Evolutionary conservation across 1,140 invertebrate species (phyloP), one percentile per base, ranked within the genome.

Genomic region (Sogatella furcifera): DNA sequence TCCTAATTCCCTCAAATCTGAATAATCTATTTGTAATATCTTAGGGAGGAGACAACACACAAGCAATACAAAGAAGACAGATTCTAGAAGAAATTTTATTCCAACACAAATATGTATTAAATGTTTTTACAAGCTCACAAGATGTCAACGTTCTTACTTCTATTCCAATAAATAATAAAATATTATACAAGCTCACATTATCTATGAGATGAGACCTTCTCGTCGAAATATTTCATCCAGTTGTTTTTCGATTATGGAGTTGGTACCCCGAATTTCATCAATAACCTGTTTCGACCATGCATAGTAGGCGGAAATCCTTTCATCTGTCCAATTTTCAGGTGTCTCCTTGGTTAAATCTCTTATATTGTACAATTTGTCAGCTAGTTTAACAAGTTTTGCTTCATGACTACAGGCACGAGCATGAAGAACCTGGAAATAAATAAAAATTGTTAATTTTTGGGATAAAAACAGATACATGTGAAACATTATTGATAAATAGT

Each of bases 361-460:
- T 1, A 94, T 70, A 74, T 94, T 94, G 70, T 93, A 90, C 55
- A 94, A 73, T 72, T 93, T 93, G 72, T 94, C 91, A 0, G 90
- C 90, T 61, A 94, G 71, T 73, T 87, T 89, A 0, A 95, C 84
- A 4, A 93, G 72, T 72, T 92, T 92, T 0, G 89, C 90, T 70
- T 83, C 75, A 21, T 72, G 55, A 63, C 78, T 83, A 1, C 71
- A 67, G 0, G 70, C 67, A 1, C 77, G 66, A 6, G 88, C 86
- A 71, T 89, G 75, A 22, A 75, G 74, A 61, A 94, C 84, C 74
- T 92, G 88, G 9, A 81, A 19, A 9, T n/a, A 14, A 15, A 57
- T 49, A 28, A 46, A 59, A 59, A 44, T 44, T 42, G 17, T 53
- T 55, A 54, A 53, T 53, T 21, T 15, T 34, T 52, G 22, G 19